These are phyloP conservation scores for Meriones psammophilus DNA, from an alignment of 2,797 vertebrate genomes.

Conservation along the genomic window DNA sequence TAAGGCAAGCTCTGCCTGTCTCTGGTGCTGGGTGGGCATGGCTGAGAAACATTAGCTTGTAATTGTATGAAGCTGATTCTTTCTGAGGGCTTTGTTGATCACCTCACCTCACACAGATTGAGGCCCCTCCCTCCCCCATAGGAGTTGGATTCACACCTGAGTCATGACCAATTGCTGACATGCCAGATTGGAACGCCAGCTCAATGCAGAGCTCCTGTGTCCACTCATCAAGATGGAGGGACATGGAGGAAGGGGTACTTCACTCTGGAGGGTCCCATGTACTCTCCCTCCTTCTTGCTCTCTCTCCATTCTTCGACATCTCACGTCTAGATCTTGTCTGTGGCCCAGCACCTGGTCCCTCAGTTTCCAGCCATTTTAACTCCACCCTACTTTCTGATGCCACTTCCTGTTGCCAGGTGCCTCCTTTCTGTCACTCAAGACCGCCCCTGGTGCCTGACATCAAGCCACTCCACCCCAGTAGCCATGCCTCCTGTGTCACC, in stretches of 20 bases:
- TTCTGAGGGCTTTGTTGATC: not conserved
- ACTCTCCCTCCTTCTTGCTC: not conserved
- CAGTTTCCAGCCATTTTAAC: not conserved
- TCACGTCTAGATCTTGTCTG: accelerated
- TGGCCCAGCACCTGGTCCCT: not conserved
- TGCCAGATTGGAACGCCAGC: not conserved
- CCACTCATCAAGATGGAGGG: not conserved
- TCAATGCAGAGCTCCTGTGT: not conserved
- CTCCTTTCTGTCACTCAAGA: not conserved
- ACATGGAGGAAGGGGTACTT: accelerated
- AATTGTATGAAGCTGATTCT: not conserved
- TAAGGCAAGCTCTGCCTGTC: not conserved
- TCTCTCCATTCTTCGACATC: accelerated
- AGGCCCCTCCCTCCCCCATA: not conserved
- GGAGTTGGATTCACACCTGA: slow-evolving; percentile 22
- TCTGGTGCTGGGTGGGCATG: not conserved
- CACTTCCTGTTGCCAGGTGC: not conserved
- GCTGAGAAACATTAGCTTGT: not conserved
- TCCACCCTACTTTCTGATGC: not conserved
- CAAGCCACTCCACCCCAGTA: not conserved
- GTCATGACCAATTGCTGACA: not conserved
- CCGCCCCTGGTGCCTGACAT: not conserved
- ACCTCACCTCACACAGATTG: not conserved
- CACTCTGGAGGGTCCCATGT: not conserved
- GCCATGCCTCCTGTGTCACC: not conserved